Conservation (phyloP, 2,113 vertebrate genomes). For the Caretta caretta region DNA sequence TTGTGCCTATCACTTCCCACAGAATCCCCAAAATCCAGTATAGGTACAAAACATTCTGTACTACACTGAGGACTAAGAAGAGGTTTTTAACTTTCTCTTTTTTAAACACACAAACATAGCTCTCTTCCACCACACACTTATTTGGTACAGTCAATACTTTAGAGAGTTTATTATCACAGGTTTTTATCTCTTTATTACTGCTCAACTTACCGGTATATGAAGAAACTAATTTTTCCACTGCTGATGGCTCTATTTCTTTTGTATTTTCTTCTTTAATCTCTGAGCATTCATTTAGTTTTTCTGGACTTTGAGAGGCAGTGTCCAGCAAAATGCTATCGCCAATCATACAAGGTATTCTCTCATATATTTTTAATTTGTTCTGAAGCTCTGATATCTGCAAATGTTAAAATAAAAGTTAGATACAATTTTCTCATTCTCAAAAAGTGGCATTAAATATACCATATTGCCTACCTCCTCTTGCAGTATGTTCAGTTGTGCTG, state of each 20-base stretch:
- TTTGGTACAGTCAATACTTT: not conserved
- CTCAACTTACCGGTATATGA: conserved; percentile 64
- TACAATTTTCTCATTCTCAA: too few species aligned
- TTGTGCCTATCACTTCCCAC: not conserved
- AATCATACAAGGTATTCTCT: conserved; percentile 48
- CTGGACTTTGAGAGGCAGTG: conserved; percentile 12
- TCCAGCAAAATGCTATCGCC: conserved; percentile 42
- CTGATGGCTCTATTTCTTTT: conserved; percentile 55
- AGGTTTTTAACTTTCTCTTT: not conserved
- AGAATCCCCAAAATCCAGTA: not conserved
- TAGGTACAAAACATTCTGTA: not conserved
- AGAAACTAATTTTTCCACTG: conserved; percentile 72
- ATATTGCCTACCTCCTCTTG: conserved; percentile 82
- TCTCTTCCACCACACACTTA: not conserved
- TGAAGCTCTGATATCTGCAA: conserved; percentile 85
- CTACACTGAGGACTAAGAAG: not conserved
- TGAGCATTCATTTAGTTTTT: conserved; percentile 14
- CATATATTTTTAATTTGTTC: conserved; percentile 71
- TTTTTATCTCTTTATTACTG: not conserved
- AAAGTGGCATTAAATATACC: not conserved
- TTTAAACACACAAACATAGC: not conserved
- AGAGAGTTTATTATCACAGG: not conserved
- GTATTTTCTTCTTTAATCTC: conserved; percentile 48
- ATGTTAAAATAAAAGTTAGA: conserved; percentile 33
- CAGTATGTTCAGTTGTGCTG: conserved; percentile 82